Evolutionary conservation across 1,140 invertebrate species (phyloP).

Genomic region (Drosophila mauritiana): DNA sequence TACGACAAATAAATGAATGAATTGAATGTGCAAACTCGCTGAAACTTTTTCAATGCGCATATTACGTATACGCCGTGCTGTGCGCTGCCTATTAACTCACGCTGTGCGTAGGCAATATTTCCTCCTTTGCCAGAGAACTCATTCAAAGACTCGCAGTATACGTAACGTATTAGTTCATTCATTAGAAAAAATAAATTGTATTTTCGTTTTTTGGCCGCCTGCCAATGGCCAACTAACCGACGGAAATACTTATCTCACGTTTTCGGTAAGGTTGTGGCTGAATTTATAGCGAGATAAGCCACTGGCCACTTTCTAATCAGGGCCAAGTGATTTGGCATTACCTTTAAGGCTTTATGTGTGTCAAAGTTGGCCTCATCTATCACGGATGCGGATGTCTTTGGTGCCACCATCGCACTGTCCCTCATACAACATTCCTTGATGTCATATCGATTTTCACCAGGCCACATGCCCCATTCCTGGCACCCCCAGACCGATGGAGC

Average conservation of each 20-base stretch:
- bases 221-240: conserved; percentile 50
- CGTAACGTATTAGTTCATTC: conserved; percentile 50
- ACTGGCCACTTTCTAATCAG: conserved; percentile 53
- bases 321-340: conserved; percentile 69
- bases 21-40: conserved; percentile 27
- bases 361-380: conserved; percentile 70
- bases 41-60: conserved; percentile 48
- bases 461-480: conserved; percentile 20
- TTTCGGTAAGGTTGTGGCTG: conserved; percentile 33
- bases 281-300: conserved; percentile 44
- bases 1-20: conserved; percentile 57
- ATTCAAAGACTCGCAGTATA: conserved; percentile 37
- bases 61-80: conserved; percentile 69
- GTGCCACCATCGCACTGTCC: conserved; percentile 38
- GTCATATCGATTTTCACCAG: conserved; percentile 77
- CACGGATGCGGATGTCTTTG: conserved; percentile 49
- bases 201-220: conserved; percentile 53
- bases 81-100: conserved; percentile 59
- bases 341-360: conserved; percentile 42
- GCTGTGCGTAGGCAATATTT: conserved; percentile 60
- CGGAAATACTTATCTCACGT: conserved; percentile 55
- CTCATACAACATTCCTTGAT: conserved; percentile 62
- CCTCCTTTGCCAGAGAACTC: conserved; percentile 40
- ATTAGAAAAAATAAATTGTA: conserved; percentile 76
- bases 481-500: neutral